Conservation (phyloP, 2,113 vertebrate genomes). For the Tylochromis polylepis region DNA sequence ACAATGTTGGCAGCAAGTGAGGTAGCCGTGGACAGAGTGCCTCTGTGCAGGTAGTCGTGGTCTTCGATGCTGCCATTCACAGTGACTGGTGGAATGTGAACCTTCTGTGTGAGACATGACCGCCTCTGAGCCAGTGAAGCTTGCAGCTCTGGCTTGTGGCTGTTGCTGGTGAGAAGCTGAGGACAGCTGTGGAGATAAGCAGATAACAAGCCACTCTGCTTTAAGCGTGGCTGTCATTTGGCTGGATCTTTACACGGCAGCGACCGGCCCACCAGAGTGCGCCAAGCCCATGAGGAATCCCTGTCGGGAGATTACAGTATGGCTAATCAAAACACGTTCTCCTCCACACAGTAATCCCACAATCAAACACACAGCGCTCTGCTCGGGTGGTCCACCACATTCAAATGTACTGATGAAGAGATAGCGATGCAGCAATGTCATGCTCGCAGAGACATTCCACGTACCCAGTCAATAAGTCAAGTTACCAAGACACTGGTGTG, state of each 20-base stretch:
- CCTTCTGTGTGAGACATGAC: conserved; percentile 64
- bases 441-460: not conserved
- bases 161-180: conserved; percentile 20
- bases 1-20: conserved; percentile 11
- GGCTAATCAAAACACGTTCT: conserved; percentile 60
- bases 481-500: not conserved
- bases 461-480: not conserved
- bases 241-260: conserved; percentile 57
- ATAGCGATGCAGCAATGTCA: conserved; percentile 19
- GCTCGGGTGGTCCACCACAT: conserved; percentile 39
- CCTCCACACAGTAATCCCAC: conserved; percentile 25
- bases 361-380: not conserved
- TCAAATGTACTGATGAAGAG: conserved; percentile 8
- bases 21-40: conserved; percentile 38
- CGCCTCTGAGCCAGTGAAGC: conserved; percentile 26
- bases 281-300: conserved; percentile 56
- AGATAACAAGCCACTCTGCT: conserved; percentile 13
- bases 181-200: conserved; percentile 52
- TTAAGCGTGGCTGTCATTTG: conserved; percentile 20
- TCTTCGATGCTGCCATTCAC: conserved; percentile 45
- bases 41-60: conserved; percentile 56
- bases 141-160: conserved; percentile 37
- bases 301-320: conserved; percentile 42
- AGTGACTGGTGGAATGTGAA: conserved; percentile 68
- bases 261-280: conserved; percentile 31